Percentiles rank a stretch among this genome's conserved stretches.
Evolutionary conservation across 2,888 invertebrate genomes (phyloP).

Genomic region (Hemaris fuciformis): DNA sequence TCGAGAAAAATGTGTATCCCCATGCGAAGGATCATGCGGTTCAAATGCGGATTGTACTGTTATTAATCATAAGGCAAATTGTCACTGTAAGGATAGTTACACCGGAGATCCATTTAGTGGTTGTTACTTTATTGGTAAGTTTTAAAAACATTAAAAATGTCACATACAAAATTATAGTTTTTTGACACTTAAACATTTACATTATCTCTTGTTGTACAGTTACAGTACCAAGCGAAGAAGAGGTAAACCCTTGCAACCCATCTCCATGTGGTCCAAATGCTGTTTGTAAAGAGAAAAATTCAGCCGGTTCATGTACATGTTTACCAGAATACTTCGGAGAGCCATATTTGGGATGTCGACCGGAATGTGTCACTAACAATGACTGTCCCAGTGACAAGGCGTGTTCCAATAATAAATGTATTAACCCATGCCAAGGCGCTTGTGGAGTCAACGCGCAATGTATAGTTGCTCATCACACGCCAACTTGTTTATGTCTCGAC

Average conservation of each 20-base stretch:
- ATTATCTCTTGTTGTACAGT: slow-evolving; percentile 54
- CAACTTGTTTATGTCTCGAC: slow-evolving; percentile 89
- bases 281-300: slow-evolving; percentile 90
- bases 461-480: slow-evolving; percentile 90
- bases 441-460: slow-evolving; percentile 92
- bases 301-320: slow-evolving; percentile 92
- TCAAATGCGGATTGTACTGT: slow-evolving; percentile 89
- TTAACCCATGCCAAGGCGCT: slow-evolving; percentile 90
- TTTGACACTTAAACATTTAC: not conserved
- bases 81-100: slow-evolving; percentile 89
- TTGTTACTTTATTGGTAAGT: slow-evolving; percentile 80
- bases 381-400: slow-evolving; percentile 89
- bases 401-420: slow-evolving; percentile 92
- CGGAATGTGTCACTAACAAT: slow-evolving; percentile 91
- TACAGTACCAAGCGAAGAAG: slow-evolving; percentile 83
- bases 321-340: slow-evolving; percentile 92
- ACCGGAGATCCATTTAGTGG: slow-evolving; percentile 93
- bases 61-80: slow-evolving; percentile 91
- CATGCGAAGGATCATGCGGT: slow-evolving; percentile 93
- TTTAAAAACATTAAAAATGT: not conserved
- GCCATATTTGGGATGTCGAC: slow-evolving; percentile 92
- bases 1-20: slow-evolving; percentile 90
- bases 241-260: slow-evolving; percentile 89
- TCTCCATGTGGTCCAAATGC: slow-evolving; percentile 94
- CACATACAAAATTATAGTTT: not conserved